These are phyloP conservation scores for Automeris io DNA, from an alignment of 2,888 invertebrate species.

Conservation along the genomic window DNA sequence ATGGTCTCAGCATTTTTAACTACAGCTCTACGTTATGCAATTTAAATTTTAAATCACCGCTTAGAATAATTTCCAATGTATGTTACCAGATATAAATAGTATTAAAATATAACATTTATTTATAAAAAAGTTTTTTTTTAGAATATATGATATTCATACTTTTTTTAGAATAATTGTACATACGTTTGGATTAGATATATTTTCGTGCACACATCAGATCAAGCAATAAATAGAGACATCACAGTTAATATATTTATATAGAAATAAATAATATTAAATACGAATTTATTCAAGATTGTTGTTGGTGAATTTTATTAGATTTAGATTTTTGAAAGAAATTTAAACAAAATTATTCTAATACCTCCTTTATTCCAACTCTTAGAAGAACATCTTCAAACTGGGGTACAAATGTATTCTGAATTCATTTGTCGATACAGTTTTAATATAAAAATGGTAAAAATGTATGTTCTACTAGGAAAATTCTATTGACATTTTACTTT, in stretches of 20 bases:
- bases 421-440: no score
- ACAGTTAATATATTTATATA: constrained; percentile 31
- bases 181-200: constrained; percentile 56
- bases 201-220: constrained; percentile 17
- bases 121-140: constrained; percentile 13
- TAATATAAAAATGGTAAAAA: no score
- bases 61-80: constrained; percentile 28
- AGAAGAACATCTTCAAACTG: not conserved
- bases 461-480: no score
- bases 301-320: constrained; percentile 55
- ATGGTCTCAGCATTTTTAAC: no score
- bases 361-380: constrained; percentile 13
- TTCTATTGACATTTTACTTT: no score
- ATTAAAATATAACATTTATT: constrained; percentile 31
- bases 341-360: constrained; percentile 26
- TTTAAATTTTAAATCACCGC: constrained; percentile 5
- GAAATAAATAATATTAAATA: constrained; percentile 28
- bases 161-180: constrained; percentile 66
- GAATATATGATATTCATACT: constrained; percentile 4
- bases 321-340: constrained; percentile 47
- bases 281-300: constrained; percentile 72
- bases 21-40: no score
- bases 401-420: no score
- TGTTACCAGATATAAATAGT: constrained; percentile 41
- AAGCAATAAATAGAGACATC: constrained; percentile 37